Conservation (phyloP, 2,888 invertebrate genomes). For the Diarsia mendica region DNA sequence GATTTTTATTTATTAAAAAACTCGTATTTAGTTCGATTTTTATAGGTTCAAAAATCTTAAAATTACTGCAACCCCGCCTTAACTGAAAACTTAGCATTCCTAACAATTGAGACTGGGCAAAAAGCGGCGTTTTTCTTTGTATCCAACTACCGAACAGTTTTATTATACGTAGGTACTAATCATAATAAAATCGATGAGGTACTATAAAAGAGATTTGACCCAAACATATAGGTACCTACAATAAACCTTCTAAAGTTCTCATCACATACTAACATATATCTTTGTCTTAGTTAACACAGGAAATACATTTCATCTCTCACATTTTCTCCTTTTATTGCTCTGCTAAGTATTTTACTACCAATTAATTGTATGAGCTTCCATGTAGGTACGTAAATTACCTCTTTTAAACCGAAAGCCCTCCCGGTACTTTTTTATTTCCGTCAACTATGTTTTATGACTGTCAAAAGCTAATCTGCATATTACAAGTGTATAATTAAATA, state of each 20-base stretch:
- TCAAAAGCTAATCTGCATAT: neutral
- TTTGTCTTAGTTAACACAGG: neutral
- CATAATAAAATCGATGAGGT: conserved; percentile 1
- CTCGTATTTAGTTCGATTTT: too few relatives aligned
- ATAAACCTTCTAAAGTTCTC: neutral
- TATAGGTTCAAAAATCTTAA: too few relatives aligned
- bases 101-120: neutral
- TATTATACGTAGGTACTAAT: neutral
- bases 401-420: conserved; percentile 1
- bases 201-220: conserved; percentile 8
- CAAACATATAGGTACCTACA: neutral
- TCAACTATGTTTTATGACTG: conserved; percentile 17
- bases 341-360: conserved; percentile 16
- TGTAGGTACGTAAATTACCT: conserved; percentile 6
- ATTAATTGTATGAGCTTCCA: conserved; percentile 4
- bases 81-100: neutral
- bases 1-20: too few relatives aligned
- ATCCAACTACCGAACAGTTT: neutral
- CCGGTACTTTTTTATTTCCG: conserved; percentile 2
- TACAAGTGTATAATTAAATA: conserved; percentile 1
- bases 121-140: neutral
- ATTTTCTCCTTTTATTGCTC: conserved; percentile 25
- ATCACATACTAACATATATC: neutral
- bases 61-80: too few relatives aligned
- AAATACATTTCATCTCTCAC: conserved; percentile 7